phyloP scores from a whole-genome alignment of 1,140 invertebrate genomes.

The Himalopsyche phryganea region DNA sequence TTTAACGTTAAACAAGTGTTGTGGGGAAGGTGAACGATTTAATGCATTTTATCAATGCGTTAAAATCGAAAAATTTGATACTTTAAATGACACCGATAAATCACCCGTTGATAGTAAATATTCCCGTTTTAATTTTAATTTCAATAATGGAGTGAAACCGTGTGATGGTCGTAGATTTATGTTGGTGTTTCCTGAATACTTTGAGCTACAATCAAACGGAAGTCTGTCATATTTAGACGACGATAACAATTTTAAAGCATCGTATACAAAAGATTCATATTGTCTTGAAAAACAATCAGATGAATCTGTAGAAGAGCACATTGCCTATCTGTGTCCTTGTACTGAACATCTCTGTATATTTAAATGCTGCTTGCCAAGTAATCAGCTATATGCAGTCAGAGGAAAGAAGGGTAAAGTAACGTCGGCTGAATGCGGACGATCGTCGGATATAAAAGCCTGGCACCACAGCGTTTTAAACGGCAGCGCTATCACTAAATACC shows the following conservation, averaged over 20 bases:
- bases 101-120: conserved; percentile 7
- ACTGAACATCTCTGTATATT: conserved; percentile 16
- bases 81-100: not conserved
- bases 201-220: conserved; percentile 9
- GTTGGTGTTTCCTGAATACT: conserved; percentile 2
- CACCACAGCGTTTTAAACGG: conserved; percentile 4
- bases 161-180: conserved; percentile 4
- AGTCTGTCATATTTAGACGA: conserved; percentile 3
- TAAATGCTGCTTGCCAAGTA: conserved; percentile 6
- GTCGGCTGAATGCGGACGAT: not conserved
- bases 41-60: conserved; percentile 3
- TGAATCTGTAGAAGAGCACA: not conserved
- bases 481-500: not conserved
- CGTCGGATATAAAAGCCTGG: conserved; percentile 4
- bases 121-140: conserved; percentile 8
- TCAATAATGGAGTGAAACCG: conserved; percentile 3
- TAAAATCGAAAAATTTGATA: not conserved
- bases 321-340: conserved; percentile 16
- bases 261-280: conserved; percentile 4
- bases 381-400: conserved; percentile 1
- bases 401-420: not conserved
- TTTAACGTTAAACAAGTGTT: conserved; percentile 14
- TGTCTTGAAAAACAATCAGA: conserved; percentile 11
- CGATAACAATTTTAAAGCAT: not conserved
- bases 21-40: conserved; percentile 15